These are phyloP conservation scores for Xylocopa sonorina DNA, from an alignment of 1,140 invertebrate genomes.

Conservation along the genomic window DNA sequence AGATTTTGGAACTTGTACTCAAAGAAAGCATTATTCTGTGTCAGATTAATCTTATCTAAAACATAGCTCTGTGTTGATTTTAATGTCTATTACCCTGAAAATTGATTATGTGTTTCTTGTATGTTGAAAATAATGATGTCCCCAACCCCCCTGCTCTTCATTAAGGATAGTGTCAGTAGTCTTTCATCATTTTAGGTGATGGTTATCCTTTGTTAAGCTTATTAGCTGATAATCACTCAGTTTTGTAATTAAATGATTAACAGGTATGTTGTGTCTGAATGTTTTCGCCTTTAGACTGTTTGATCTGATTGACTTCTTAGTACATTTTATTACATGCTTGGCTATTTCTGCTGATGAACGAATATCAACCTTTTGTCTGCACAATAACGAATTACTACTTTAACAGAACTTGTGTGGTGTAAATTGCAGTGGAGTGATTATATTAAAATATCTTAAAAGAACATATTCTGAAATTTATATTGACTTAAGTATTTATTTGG, in stretches of 20 bases:
- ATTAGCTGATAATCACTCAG: conserved; percentile 38
- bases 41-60: conserved; percentile 33
- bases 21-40: not conserved
- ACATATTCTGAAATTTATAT: not conserved
- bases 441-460: conserved; percentile 47
- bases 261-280: conserved; percentile 57
- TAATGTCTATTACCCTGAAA: conserved; percentile 48
- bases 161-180: conserved; percentile 36
- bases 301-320: conserved; percentile 31
- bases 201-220: conserved; percentile 51
- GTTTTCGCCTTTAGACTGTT: conserved; percentile 45
- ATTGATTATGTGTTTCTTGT: conserved; percentile 54
- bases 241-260: conserved; percentile 56
- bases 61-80: conserved; percentile 72
- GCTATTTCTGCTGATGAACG: conserved; percentile 39
- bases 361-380: conserved; percentile 20
- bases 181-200: conserved; percentile 52
- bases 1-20: not conserved
- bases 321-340: conserved; percentile 44
- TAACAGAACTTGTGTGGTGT: conserved; percentile 59
- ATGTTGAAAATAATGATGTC: conserved; percentile 44
- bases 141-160: too few species aligned
- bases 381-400: conserved; percentile 48
- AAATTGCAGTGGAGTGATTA: conserved; percentile 63
- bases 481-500: conserved; percentile 11